phyloP scores from a whole-genome alignment of 1,140 invertebrate species.

The Venturia canescens region DNA sequence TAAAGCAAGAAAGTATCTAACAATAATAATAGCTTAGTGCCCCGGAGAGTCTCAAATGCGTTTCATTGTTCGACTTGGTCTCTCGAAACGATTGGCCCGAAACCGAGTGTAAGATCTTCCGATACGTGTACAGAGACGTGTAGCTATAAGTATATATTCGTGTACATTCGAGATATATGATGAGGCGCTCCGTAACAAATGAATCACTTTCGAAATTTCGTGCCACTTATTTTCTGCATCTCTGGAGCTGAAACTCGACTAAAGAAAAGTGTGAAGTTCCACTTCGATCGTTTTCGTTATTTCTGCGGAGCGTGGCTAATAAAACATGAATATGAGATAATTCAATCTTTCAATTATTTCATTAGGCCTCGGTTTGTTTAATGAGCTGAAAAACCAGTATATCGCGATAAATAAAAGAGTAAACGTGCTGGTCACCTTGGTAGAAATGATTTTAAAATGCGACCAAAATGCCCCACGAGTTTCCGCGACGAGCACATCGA shows the following conservation, averaged over 20 bases:
- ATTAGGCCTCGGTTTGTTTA: too few species aligned
- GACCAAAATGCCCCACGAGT: background rate
- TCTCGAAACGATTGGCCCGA: conserved; percentile 4
- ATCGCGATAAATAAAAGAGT: too few species aligned
- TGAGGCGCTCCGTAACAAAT: background rate
- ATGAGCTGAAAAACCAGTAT: too few species aligned
- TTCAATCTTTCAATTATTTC: too few species aligned
- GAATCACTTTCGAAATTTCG: conserved; percentile 1
- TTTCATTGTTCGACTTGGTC: conserved; percentile 32
- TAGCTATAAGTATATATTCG: background rate
- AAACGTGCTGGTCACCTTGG: too few species aligned
- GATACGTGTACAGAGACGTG: background rate
- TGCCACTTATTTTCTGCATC: conserved; percentile 3
- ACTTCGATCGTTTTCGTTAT: too few species aligned
- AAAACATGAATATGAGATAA: too few species aligned
- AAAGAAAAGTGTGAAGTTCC: too few species aligned
- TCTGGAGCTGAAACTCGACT: too few species aligned
- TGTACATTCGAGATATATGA: background rate
- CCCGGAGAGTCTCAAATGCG: conserved; percentile 12
- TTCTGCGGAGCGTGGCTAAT: too few species aligned
- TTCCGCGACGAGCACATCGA: background rate
- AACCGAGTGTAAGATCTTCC: background rate
- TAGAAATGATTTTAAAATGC: background rate
- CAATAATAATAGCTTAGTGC: conserved; percentile 32
- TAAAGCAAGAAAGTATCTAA: conserved; percentile 30